A percentile compares a stretch with the other conserved stretches of the same genome.
Evolutionary conservation across 2,797 vertebrate genomes (phyloP).

Genomic region (Melanotaenia boesemani): DNA sequence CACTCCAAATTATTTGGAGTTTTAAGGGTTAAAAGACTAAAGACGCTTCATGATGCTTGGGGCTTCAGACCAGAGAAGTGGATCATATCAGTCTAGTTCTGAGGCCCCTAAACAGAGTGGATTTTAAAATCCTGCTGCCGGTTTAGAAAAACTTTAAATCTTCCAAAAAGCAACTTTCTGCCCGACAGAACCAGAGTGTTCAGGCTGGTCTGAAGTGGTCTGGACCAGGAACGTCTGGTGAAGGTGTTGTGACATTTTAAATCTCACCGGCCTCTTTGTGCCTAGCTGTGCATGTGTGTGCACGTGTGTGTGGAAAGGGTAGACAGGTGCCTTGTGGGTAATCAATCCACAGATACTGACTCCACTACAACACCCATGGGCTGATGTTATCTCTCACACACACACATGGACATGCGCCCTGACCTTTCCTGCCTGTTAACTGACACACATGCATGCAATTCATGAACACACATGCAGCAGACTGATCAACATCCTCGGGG

Average conservation of each 20-base stretch:
- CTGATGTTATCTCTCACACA: constrained; percentile 28
- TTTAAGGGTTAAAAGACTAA: not conserved
- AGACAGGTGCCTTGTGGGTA: constrained; percentile 77
- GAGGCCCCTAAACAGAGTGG: too few relatives aligned
- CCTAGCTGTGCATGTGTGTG: constrained; percentile 31
- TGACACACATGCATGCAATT: constrained; percentile 33
- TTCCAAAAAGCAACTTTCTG: too few relatives aligned
- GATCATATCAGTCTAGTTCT: too few relatives aligned
- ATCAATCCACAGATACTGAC: constrained; percentile 68
- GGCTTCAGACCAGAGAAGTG: not conserved
- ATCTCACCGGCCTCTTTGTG: constrained; percentile 49
- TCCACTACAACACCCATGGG: constrained; percentile 50
- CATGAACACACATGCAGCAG: constrained; percentile 18
- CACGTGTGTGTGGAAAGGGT: constrained; percentile 62
- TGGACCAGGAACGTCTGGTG: constrained; percentile 42
- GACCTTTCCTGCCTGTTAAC: constrained; percentile 42
- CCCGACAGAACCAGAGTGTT: too few relatives aligned
- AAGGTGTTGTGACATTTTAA: constrained; percentile 70
- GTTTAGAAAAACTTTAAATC: too few relatives aligned
- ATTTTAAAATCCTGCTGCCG: too few relatives aligned
- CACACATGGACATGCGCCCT: constrained; percentile 4
- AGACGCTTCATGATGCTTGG: not conserved
- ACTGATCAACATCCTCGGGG: constrained; percentile 50
- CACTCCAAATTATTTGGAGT: too few relatives aligned
- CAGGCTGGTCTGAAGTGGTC: constrained; percentile 2